Evolutionary conservation across 2,888 invertebrate genomes (phyloP).

Genomic region (Trachelus iudaicus): DNA sequence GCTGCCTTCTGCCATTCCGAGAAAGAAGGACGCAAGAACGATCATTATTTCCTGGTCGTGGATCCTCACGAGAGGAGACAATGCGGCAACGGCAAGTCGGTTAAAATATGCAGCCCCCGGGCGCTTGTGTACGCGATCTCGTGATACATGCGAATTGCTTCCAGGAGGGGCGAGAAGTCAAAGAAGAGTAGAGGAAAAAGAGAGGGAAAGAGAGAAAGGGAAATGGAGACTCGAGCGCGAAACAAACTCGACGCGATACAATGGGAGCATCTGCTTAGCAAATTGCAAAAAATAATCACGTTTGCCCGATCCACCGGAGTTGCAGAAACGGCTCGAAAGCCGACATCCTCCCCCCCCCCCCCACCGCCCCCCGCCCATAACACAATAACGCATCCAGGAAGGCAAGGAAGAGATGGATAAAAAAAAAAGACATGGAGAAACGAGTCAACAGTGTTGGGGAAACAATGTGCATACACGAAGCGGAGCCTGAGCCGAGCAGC

Average conservation of each 20-base stretch:
- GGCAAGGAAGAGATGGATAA: conserved; percentile 21
- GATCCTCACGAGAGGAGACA: conserved; percentile 34
- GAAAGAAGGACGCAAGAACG: not conserved
- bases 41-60: not conserved
- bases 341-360: conserved; percentile 15
- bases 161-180: conserved; percentile 30
- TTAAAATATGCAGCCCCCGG: conserved; percentile 53
- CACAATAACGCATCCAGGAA: conserved; percentile 42
- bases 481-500: conserved; percentile 25
- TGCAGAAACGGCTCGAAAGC: conserved; percentile 28
- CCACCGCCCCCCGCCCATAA: conserved; percentile 21
- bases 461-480: conserved; percentile 40
- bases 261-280: conserved; percentile 57
- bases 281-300: conserved; percentile 62
- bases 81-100: conserved; percentile 47
- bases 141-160: conserved; percentile 11
- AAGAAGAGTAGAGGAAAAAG: conserved; percentile 18
- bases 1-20: too few relatives aligned
- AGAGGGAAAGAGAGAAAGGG: conserved; percentile 10
- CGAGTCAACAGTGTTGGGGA: conserved; percentile 24
- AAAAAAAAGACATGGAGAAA: conserved; percentile 15
- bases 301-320: conserved; percentile 42
- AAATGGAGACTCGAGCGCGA: conserved; percentile 11
- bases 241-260: conserved; percentile 29
- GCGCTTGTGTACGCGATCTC: not conserved